Conservation (phyloP, 2,797 vertebrate species). For the Circus cinereus region DNA sequence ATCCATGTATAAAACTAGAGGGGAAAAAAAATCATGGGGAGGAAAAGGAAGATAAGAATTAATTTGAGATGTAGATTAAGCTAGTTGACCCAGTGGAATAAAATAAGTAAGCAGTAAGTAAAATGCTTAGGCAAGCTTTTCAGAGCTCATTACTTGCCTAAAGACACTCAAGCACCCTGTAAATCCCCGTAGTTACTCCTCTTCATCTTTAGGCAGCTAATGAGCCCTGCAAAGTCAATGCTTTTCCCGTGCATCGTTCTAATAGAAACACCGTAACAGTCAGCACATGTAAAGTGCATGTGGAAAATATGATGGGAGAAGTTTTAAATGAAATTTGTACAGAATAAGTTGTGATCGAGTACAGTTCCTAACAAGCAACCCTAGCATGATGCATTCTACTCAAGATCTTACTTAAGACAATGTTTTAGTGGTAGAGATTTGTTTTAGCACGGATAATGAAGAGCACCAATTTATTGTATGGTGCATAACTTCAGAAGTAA, state of each 20-base stretch:
- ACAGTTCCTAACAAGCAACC: not conserved
- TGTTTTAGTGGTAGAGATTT: not conserved
- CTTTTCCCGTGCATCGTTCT: rapidly evolving
- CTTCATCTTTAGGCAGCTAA: not conserved
- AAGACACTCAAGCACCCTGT: not conserved
- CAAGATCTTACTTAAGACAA: not conserved
- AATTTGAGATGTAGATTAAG: not conserved
- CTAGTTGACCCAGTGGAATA: not conserved
- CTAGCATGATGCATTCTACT: not conserved
- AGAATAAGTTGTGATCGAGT: not conserved
- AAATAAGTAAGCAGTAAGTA: not conserved
- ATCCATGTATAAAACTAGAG: not conserved
- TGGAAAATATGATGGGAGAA: not conserved
- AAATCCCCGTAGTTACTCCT: not conserved
- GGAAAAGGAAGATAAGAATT: not conserved
- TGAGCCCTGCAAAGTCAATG: not conserved
- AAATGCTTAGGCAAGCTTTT: not conserved
- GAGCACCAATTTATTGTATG: not conserved
- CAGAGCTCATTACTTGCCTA: not conserved
- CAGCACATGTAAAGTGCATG: rapidly evolving
- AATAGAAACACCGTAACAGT: not conserved
- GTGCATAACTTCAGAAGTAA: not conserved
- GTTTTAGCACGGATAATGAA: not conserved
- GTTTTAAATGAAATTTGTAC: not conserved
- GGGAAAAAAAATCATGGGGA: not conserved